These are phyloP conservation scores for Lasioglossum lativentre DNA, from an alignment of 2,888 invertebrate species.

Conservation along the genomic window DNA sequence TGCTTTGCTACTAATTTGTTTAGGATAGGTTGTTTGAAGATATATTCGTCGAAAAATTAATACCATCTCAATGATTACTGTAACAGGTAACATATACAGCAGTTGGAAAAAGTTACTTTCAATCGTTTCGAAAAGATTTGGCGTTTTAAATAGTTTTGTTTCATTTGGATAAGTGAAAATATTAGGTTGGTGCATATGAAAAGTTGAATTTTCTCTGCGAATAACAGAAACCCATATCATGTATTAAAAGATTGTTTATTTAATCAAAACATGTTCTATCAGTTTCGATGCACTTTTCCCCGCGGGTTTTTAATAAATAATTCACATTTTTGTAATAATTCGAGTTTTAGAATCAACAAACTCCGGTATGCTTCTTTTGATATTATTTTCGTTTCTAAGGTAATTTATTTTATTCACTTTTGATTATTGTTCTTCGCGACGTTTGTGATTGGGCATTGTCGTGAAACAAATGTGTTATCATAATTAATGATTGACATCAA, in stretches of 20 bases:
- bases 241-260: not conserved
- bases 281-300: not conserved
- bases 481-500: not conserved
- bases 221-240: not conserved
- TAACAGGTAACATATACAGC: not conserved
- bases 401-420: not conserved
- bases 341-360: not conserved
- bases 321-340: not conserved
- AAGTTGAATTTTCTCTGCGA: not conserved
- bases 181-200: constrained; percentile 6
- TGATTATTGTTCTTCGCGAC: not conserved
- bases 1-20: not conserved
- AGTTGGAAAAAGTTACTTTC: not conserved
- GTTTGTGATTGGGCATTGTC: too few relatives aligned
- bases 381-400: not conserved
- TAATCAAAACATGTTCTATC: not conserved
- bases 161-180: not conserved
- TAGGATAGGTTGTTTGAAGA: not conserved
- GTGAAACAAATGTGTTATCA: not conserved
- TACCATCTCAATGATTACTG: too few relatives aligned
- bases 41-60: not conserved
- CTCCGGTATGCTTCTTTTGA: not conserved
- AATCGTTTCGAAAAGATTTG: not conserved
- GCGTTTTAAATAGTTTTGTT: not conserved
- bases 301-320: not conserved